These are phyloP conservation scores for Anabacerthia variegaticeps DNA, from an alignment of 2,797 vertebrate genomes.

Conservation along the genomic window DNA sequence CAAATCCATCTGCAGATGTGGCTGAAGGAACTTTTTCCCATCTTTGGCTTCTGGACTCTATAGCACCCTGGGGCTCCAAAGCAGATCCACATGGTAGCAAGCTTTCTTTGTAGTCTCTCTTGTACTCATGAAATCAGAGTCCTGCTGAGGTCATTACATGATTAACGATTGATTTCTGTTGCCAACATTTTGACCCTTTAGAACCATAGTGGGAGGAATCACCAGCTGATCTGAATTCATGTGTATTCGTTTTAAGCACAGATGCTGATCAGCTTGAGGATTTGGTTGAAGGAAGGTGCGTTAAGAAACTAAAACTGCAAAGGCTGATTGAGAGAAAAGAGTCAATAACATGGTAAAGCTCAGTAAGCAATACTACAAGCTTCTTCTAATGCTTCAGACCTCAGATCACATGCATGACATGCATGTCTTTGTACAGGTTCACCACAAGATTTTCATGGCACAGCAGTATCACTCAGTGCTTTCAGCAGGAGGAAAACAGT, in stretches of 20 bases:
- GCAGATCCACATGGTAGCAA: not conserved
- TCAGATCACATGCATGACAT: not conserved
- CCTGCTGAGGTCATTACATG: not conserved
- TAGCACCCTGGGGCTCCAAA: not conserved
- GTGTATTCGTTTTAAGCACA: not conserved
- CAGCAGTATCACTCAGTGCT: not conserved
- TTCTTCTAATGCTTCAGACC: not conserved
- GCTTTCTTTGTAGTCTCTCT: not conserved
- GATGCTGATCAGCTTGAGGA: not conserved
- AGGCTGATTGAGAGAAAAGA: not conserved
- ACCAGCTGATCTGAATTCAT: not conserved
- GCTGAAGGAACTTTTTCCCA: not conserved
- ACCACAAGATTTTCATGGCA: not conserved
- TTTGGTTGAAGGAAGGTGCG: not conserved
- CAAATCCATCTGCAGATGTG: not conserved
- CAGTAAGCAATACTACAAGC: not conserved
- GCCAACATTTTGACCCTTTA: not conserved
- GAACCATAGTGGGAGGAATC: not conserved
- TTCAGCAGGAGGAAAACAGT: not conserved
- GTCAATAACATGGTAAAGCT: not conserved
- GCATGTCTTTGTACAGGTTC: not conserved
- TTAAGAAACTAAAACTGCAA: not conserved
- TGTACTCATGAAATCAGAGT: not conserved
- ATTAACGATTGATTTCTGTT: not conserved
- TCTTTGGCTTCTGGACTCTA: not conserved